phyloP scores from a whole-genome alignment of 2,113 vertebrate species.

The Centropus bengalensis region DNA sequence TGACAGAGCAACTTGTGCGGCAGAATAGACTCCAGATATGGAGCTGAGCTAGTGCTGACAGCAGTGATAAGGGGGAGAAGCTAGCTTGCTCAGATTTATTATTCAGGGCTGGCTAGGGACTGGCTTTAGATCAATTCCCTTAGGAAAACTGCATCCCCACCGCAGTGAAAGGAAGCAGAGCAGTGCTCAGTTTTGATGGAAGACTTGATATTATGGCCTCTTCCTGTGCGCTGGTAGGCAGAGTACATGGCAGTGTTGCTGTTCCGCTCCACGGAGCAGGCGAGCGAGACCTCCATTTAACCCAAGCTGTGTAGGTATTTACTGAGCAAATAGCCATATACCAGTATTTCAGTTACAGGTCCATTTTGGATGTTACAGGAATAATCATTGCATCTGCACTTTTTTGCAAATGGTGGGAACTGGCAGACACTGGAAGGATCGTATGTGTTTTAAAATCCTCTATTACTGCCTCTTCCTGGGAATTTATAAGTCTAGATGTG shows the following conservation, averaged over 20 bases:
- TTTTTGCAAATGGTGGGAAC: not conserved
- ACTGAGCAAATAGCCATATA: not conserved
- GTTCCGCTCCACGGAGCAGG: fast-evolving
- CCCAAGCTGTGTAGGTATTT: not conserved
- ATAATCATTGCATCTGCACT: not conserved
- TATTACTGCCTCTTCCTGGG: not conserved
- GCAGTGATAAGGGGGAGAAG: not conserved
- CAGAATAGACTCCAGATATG: not conserved
- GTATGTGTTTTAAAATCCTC: not conserved
- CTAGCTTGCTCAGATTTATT: not conserved
- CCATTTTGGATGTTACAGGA: not conserved
- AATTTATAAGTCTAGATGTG: not conserved
- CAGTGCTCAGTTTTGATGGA: not conserved
- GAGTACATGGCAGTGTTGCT: not conserved
- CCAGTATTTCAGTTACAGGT: not conserved
- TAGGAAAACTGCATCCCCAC: not conserved
- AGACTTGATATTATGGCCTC: not conserved
- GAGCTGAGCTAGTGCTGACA: constrained; percentile 11
- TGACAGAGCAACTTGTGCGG: not conserved
- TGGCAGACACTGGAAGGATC: not conserved
- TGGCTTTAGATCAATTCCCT: not conserved
- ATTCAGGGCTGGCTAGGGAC: not conserved
- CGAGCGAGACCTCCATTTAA: not conserved
- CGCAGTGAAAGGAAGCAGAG: not conserved
- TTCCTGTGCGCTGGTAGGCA: not conserved